Conservation (phyloP, 2,797 vertebrate species). For the Myotis planiceps region DNA sequence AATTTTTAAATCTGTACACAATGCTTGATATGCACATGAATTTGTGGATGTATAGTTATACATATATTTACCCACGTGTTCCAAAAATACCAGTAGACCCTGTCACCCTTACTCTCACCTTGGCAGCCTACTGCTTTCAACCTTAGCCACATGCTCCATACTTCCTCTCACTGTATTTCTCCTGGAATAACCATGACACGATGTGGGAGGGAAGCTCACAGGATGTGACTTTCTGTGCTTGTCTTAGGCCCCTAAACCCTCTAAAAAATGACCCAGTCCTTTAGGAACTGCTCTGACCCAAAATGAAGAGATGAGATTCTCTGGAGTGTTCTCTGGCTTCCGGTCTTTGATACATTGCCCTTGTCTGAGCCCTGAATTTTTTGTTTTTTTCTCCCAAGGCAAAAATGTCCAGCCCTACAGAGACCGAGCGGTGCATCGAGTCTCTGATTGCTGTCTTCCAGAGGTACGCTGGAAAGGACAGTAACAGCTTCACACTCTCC, state of each 20-base stretch:
- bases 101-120: background rate
- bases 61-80: background rate
- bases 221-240: background rate
- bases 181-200: background rate
- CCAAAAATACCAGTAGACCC: background rate
- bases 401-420: conserved; percentile 79
- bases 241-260: background rate
- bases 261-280: background rate
- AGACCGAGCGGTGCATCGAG: conserved; percentile 88
- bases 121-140: background rate
- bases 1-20: background rate
- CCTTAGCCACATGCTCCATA: background rate
- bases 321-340: background rate
- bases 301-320: background rate
- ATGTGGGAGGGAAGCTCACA: background rate
- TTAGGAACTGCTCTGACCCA: background rate
- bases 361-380: background rate
- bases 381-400: conserved; percentile 68
- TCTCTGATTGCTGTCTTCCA: conserved; percentile 88
- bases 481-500: conserved; percentile 52
- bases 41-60: background rate
- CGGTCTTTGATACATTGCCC: background rate
- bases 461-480: conserved; percentile 80
- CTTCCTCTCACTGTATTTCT: background rate
- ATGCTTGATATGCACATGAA: background rate